Conservation (phyloP, 1,140 invertebrate genomes). For the Caenorhabditis inopinata region DNA sequence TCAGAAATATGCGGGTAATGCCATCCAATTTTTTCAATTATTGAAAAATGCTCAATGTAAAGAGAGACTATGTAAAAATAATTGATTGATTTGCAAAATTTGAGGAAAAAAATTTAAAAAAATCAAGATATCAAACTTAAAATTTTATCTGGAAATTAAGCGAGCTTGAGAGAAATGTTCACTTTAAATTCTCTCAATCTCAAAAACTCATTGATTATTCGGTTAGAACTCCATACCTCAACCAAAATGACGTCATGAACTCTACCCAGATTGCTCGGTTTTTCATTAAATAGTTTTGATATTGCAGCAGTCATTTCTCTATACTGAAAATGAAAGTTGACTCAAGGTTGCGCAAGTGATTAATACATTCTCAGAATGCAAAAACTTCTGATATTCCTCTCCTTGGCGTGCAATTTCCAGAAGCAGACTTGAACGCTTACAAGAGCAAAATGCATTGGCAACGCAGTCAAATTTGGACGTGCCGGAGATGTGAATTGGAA, state of each 20-base stretch:
- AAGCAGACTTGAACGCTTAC: neutral
- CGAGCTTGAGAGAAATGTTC: no score
- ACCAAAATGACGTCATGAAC: neutral
- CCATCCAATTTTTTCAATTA: no score
- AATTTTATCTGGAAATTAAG: no score
- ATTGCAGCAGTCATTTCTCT: neutral
- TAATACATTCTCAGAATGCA: neutral
- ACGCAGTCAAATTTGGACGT: constrained; percentile 12
- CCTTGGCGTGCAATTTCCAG: neutral
- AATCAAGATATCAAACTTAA: no score
- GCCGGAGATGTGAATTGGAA: constrained; percentile 40
- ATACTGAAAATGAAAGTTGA: neutral
- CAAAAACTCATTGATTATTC: no score
- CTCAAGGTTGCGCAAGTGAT: neutral
- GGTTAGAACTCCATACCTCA: neutral
- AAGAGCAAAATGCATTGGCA: constrained; percentile 14
- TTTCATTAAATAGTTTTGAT: neutral
- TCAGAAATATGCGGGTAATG: no score
- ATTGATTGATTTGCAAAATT: no score
- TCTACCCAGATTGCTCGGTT: neutral
- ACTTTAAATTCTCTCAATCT: no score
- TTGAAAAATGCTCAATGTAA: no score
- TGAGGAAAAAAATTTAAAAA: no score
- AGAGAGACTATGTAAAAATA: no score
- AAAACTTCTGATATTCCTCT: neutral